Conservation (phyloP, 2,797 vertebrate species). For the Spheniscus humboldti region DNA sequence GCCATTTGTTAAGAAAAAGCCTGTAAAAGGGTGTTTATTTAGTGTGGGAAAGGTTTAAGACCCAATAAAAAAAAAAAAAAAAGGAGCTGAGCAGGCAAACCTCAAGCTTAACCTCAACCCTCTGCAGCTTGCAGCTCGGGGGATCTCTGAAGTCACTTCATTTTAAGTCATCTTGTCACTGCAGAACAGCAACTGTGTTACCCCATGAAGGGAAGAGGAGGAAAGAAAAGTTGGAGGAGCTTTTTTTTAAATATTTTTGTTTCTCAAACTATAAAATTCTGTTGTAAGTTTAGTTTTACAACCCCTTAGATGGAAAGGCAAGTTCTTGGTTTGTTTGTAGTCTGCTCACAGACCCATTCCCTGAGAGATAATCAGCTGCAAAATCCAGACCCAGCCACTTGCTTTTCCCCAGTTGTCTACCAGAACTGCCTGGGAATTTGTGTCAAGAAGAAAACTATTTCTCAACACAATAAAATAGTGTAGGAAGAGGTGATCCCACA, state of each 20-base stretch:
- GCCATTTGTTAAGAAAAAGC: background rate
- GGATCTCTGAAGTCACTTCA: slow-evolving; percentile 8
- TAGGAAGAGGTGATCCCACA: background rate
- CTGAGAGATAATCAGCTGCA: background rate
- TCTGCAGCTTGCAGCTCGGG: background rate
- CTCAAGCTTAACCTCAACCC: slow-evolving; percentile 43
- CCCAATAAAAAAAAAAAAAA: background rate
- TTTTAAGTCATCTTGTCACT: slow-evolving; percentile 40
- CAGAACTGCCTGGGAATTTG: background rate
- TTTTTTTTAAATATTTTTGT: background rate
- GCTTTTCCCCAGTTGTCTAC: background rate
- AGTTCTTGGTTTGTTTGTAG: background rate
- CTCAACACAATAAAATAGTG: background rate
- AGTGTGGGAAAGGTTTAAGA: slow-evolving; percentile 56
- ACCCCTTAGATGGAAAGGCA: background rate
- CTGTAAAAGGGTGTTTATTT: slow-evolving; percentile 53
- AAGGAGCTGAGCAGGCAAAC: slow-evolving; percentile 47
- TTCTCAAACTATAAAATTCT: background rate
- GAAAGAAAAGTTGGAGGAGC: background rate
- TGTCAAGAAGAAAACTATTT: background rate
- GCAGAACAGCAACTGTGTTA: background rate
- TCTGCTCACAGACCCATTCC: background rate
- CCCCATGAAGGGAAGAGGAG: background rate
- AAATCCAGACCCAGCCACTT: background rate
- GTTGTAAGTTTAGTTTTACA: background rate